Evolutionary conservation across 1,140 invertebrate genomes (phyloP).

Genomic region (Halictus rubicundus): DNA sequence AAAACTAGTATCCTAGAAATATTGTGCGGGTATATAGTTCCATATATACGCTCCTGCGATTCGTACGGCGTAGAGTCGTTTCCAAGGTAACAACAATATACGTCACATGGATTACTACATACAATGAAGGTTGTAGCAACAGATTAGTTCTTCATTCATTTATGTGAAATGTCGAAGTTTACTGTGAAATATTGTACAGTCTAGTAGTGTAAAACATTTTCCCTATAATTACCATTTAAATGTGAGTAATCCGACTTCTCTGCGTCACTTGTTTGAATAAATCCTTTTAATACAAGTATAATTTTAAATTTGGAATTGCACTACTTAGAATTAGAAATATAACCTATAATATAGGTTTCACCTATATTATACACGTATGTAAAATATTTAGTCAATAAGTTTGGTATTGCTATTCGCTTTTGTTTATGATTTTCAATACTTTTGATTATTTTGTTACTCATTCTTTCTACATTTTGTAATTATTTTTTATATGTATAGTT

Average conservation of each 20-base stretch:
- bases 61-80: constrained; percentile 40
- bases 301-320: neutral
- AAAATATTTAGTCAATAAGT: neutral
- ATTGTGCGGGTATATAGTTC: neutral
- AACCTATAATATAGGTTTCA: constrained; percentile 32
- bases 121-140: constrained; percentile 43
- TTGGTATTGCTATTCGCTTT: neutral
- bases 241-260: constrained; percentile 13
- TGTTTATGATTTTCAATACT: neutral
- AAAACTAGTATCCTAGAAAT: neutral
- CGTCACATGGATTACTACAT: constrained; percentile 49
- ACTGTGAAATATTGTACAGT: neutral
- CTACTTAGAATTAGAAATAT: constrained; percentile 6
- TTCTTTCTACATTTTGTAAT: neutral
- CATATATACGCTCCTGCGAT: constrained; percentile 19
- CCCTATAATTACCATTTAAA: constrained; percentile 17
- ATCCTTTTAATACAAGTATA: neutral
- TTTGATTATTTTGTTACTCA: no score
- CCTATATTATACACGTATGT: neutral
- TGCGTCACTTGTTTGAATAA: neutral
- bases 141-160: constrained; percentile 39
- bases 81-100: constrained; percentile 55
- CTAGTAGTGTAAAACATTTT: constrained; percentile 17
- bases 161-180: constrained; percentile 3
- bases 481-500: neutral